Base-by-base conservation (phyloP, 2,888 invertebrate species). In the Linnaemya vulpina region DNA sequence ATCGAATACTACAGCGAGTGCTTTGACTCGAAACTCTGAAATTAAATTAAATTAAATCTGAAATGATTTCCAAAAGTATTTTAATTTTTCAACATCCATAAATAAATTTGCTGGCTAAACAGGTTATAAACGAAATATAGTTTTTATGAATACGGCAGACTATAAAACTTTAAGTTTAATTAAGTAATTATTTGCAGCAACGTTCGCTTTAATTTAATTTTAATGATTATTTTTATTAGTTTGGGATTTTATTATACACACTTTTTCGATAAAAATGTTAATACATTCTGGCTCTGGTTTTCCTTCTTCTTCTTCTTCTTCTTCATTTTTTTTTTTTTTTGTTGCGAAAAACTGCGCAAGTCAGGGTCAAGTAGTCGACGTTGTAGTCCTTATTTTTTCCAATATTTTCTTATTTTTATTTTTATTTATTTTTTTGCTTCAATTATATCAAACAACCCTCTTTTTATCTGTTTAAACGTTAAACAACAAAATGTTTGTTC, bases 321-420 rank as follows among this genome's bases (percentile, higher is more conserved):
- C n/a, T 49, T 17, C 13, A 5, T 25, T 51, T 51, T 68, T 20
- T 55, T 13, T 11, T 20, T 40, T 67, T 58, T 22, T 76, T 80
- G 73, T 78, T 78, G 78, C 73, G 77, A 85, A 87, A 88, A 88
- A 88, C 88, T 90, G 90, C 90, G 90, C 90, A 90, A 91, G 90
- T 90, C 90, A 90, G 90, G 90, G 91, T 90, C 90, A 90, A 90
- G 87, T 88, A 87, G 65, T 62, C 43, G 53, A 22, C 17, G 38
- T 43, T 40, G 58, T 70, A 53, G 15, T 55, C 58, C 60, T 73
- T 53, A 73, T 75, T 49, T 75, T 46, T 65, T 76, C 49, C 78
- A 74, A 65, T 70, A 49, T 3, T 60, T 71, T 40, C 46, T 83
- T 82, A 60, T 68, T 77, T 62, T 20, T 40, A n/a, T 62, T 46